phyloP scores from a whole-genome alignment of 2,797 vertebrate genomes.

The Dallia pectoralis region DNA sequence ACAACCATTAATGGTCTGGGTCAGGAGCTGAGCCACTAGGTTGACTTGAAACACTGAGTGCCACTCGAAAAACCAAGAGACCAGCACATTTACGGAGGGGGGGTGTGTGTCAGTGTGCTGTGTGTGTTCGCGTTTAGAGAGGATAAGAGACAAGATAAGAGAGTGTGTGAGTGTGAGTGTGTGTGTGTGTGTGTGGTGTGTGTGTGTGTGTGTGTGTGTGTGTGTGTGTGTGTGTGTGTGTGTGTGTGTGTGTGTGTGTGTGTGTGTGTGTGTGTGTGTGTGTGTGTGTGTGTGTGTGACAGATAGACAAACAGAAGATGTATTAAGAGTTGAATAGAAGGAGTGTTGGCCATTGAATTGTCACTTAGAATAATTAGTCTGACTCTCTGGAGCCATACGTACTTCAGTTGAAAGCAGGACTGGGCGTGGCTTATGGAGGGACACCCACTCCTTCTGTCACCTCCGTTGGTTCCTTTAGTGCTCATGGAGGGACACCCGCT shows the following conservation, averaged over 20 bases:
- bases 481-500: not conserved
- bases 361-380: slow-evolving; percentile 73
- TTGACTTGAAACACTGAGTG: slow-evolving; percentile 92
- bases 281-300: slow-evolving; percentile 7
- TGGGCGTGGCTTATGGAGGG: not conserved
- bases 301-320: slow-evolving; percentile 62
- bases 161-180: slow-evolving; percentile 1
- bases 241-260: slow-evolving; percentile 3
- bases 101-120: slow-evolving; percentile 38
- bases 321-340: slow-evolving; percentile 75
- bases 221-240: not conserved
- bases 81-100: slow-evolving; percentile 81
- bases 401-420: slow-evolving; percentile 48
- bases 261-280: not conserved
- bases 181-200: slow-evolving; percentile 7
- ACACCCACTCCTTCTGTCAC: not conserved
- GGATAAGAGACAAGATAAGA: too few relatives aligned
- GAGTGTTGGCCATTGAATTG: slow-evolving; percentile 78
- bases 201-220: slow-evolving; percentile 28
- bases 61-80: slow-evolving; percentile 94
- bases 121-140: not conserved
- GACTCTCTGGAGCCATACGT: slow-evolving; percentile 59
- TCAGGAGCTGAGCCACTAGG: slow-evolving; percentile 91
- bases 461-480: not conserved
- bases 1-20: slow-evolving; percentile 93